Base-by-base conservation (phyloP, 1,140 invertebrate species). In the Drosophila kanapiae region DNA sequence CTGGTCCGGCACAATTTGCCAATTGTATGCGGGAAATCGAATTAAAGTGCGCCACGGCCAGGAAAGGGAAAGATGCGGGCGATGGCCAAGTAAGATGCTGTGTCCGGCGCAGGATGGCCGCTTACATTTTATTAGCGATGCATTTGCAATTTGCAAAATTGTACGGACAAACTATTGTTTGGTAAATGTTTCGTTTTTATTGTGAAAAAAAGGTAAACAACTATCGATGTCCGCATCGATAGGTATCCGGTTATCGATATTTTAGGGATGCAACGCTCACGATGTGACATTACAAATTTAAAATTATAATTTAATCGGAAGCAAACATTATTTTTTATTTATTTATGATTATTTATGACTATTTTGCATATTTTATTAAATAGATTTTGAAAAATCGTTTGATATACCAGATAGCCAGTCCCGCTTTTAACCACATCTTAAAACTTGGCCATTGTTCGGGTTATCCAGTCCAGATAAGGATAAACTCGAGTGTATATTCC, bases 381-480 rank as follows among this genome's bases (percentile, higher is more conserved):
- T 31, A 16, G 0, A n/a, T n/a, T 48, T 47, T 2, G 27, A 47
- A n/a, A 9, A 29, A 27, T 23, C 18, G 13, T 47, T 43, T 11
- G n/a, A 14, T 27, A n/a, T 14, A 27, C 13, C 13, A 29, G 6
- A 48, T 48, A 27, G 7, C 14, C 7, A 3, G 8, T 14, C 4
- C 18, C 18, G 6, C 11, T 14, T 48, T 45, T 14, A 14, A 48
- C 6, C 23, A 9, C 16, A 11, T 54, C 0, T 23, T 59, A 72
- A 18, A 45, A 51, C 10, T 45, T 62, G 3, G 48, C 13, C 23
- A 87, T 60, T 29, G 45, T 74, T 40, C 48, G 4, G 11, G 16
- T 63, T 6, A 88, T 92, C 92, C 92, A 93, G 74, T 82, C 72
- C 14, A 92, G 43, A 65, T 91, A 93, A n/a, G 77, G 64, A 57